Evolutionary conservation across 2,113 vertebrate genomes (phyloP), one percentile per base, ranked within the genome.

Genomic region (Corythoichthys intestinalis): DNA sequence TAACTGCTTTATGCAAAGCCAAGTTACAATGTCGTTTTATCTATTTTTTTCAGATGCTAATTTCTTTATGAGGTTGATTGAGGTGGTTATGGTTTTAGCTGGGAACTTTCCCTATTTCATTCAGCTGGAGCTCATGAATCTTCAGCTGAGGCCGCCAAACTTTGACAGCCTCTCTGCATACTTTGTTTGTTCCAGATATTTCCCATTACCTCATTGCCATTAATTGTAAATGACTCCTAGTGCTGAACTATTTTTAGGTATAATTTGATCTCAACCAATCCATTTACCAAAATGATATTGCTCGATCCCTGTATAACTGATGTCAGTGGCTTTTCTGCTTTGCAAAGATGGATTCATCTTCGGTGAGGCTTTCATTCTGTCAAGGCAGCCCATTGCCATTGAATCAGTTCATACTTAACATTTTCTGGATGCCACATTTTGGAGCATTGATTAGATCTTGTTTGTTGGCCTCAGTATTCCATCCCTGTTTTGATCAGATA

Each of bases 141-240:
- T 2, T 70, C 65, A 64, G 65, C 70, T 66, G 57, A 78, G 66
- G 38, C 78, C 46, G 9, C 75, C 41, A 68, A 17, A 60, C 48
- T 67, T 65, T 77, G 71, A 65, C 20, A 73, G 57, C 57, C 65
- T 70, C 38, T 74, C 69, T 67, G 35, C 65, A 74, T 49, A 69
- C 62, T 39, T n/a, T 17, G 17, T 65, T 76, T 11, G 2, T 15
- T 71, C 56, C 34, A 76, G 47, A 71, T 75, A 59, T 70, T 76
- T 81, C 68, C 69, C 71, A 80, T 72, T 66, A 75, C 77, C 65
- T 81, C 67, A 75, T 72, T 75, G 65, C 44, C 8, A 69, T 70
- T 49, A 68, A 66, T 15, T 17, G 35, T 69, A 68, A 60, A 34
- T 65, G 50, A 13, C 60, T 75, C 65, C 39, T 60, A 38, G 67